A percentile compares a stretch with the other conserved stretches of the same genome.
These are phyloP conservation scores for Zootermopsis nevadensis DNA, from an alignment of 2,888 invertebrate genomes.

Conservation along the genomic window DNA sequence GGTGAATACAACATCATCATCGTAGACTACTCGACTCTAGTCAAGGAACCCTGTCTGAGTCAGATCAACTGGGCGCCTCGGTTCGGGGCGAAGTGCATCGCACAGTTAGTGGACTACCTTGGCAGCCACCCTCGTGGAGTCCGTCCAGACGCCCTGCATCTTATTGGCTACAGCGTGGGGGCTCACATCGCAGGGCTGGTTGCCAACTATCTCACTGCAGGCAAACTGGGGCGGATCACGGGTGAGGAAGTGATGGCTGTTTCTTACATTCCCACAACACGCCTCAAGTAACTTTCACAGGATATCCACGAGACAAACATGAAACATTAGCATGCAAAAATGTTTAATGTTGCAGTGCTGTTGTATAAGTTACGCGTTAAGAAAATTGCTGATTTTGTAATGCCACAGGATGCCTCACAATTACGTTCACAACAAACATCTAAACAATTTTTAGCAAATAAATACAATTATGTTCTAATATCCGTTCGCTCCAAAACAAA, in stretches of 20 bases:
- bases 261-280: too few relatives aligned
- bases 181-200: slow-evolving; percentile 87
- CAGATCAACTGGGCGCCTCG: slow-evolving; percentile 70
- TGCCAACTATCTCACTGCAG: slow-evolving; percentile 80
- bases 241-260: slow-evolving; percentile 67
- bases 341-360: too few relatives aligned
- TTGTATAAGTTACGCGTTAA: too few relatives aligned
- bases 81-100: slow-evolving; percentile 76
- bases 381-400: too few relatives aligned
- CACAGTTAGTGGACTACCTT: slow-evolving; percentile 83
- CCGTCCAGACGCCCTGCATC: slow-evolving; percentile 78
- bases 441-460: too few relatives aligned
- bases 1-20: slow-evolving; percentile 89
- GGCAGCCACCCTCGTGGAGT: slow-evolving; percentile 82
- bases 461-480: too few relatives aligned
- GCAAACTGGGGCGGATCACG: slow-evolving; percentile 86
- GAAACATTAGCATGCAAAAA: too few relatives aligned
- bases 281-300: too few relatives aligned
- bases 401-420: too few relatives aligned
- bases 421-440: too few relatives aligned
- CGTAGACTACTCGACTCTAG: slow-evolving; percentile 84
- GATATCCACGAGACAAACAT: too few relatives aligned
- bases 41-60: slow-evolving; percentile 84
- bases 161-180: slow-evolving; percentile 88
- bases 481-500: too few relatives aligned